Evolutionary conservation across 2,888 invertebrate genomes (phyloP).

Genomic region (Leptinotarsa juncta): DNA sequence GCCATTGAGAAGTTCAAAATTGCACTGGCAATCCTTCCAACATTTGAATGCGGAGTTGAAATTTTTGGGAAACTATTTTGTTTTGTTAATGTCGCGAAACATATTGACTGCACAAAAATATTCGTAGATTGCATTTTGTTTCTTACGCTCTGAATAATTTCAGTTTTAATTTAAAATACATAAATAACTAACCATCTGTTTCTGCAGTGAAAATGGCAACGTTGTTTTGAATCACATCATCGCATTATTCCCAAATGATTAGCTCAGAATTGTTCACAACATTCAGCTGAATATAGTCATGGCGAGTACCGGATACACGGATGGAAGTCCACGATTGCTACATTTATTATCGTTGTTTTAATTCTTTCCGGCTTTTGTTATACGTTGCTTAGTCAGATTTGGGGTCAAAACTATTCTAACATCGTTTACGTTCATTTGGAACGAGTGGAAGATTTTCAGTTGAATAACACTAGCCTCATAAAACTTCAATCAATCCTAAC

Average conservation of each 20-base stretch:
- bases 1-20: no score
- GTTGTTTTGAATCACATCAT: neutral
- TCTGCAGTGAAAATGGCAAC: neutral
- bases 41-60: no score
- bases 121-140: no score
- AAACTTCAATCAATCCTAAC: no score
- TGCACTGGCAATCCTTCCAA: no score
- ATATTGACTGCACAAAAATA: no score
- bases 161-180: no score
- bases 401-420: neutral
- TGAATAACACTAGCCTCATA: no score
- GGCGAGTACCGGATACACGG: slow-evolving; percentile 59
- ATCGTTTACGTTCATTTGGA: neutral
- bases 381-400: neutral
- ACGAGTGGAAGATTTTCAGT: neutral
- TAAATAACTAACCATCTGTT: no score
- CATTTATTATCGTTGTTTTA: slow-evolving; percentile 51
- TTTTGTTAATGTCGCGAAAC: no score
- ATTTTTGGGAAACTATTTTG: no score
- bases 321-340: slow-evolving; percentile 57
- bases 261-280: neutral
- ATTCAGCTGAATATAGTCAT: neutral
- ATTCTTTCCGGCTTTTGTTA: slow-evolving; percentile 52
- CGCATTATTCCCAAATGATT: neutral
- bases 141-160: no score